Evolutionary conservation across 2,113 vertebrate species (phyloP), one percentile per base, ranked within the genome.

Genomic region (Cinclus mexicanus): DNA sequence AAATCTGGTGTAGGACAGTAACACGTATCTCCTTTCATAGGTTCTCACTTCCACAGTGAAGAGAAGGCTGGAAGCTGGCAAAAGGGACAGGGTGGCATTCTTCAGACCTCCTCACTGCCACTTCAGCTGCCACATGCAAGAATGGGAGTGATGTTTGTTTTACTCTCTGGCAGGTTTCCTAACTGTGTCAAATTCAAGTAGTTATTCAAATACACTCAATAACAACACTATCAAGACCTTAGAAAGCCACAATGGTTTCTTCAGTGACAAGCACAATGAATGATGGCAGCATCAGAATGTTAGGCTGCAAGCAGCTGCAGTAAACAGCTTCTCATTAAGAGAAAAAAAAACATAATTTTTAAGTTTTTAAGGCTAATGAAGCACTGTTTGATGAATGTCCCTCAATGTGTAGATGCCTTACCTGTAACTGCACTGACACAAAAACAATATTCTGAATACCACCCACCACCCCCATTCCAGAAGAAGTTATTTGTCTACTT

Each of bases 191-290:
- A 87, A 94, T 87, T 92, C 82, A 92, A 74, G 78, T 60, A 75
- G 72, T 69, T 80, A 87, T 65, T 90, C 87, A 95, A 79, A 95
- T 64, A 90, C 47, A 59, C 55, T 84, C 37, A 80, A 31, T 72
- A 70, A 70, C 57, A 90, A 61, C 61, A 57, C 37, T 79, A 91
- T 33, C 52, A 47, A 78, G 71, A 71, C 52, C 83, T 68, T 19
- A 90, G 29, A 87, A 88, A 92, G 28, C 47, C 35, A 12, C 42
- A 47, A 41, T 7, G 20, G 35, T 87, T 93, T 91, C 50, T 65
- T 80, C 59, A 69, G 42, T 28, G 67, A 82, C 11, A 31, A 72
- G 46, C 28, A 29, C 67, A 25, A 44, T 17, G 22, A 90, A 44
- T 8, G 29, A 80, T 25, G 49, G 83, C 64, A 89, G 59, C 35